These are phyloP conservation scores for Bos javanicus DNA, from an alignment of 2,113 vertebrate genomes.

Conservation along the genomic window DNA sequence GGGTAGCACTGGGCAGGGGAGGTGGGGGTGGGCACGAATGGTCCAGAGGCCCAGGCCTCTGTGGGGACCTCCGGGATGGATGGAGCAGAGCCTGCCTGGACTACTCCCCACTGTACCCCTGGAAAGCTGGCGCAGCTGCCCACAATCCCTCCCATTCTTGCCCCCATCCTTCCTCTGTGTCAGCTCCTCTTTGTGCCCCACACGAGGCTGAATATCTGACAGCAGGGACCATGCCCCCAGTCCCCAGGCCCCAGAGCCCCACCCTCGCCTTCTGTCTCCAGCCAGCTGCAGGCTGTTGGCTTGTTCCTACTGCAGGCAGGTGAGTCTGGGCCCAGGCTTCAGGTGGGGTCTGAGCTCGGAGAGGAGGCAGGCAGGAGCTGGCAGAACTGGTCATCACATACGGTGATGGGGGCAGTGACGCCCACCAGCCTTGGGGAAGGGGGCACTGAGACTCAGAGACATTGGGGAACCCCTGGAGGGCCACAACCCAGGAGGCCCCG, in stretches of 20 bases:
- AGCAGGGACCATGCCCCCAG: not conserved
- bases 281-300: not conserved
- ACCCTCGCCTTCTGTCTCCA: not conserved
- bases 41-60: not conserved
- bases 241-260: not conserved
- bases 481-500: not conserved
- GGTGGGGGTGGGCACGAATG: not conserved
- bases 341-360: not conserved
- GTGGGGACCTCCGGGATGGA: not conserved
- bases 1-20: not conserved
- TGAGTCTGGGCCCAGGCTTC: not conserved
- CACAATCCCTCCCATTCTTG: not conserved
- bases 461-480: not conserved
- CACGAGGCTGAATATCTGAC: not conserved
- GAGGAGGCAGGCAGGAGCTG: not conserved
- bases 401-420: not conserved
- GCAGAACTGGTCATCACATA: not conserved
- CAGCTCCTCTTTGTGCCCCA: not conserved
- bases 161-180: not conserved
- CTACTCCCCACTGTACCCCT: no score
- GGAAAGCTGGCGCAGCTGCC: not conserved
- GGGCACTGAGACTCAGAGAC: not conserved
- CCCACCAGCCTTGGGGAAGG: not conserved
- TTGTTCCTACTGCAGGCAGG: not conserved
- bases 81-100: not conserved